Percentiles rank a stretch among this genome's conserved stretches.
Conservation (phyloP, 1,140 invertebrate genomes). For the Neoseiulus cucumeris region DNA sequence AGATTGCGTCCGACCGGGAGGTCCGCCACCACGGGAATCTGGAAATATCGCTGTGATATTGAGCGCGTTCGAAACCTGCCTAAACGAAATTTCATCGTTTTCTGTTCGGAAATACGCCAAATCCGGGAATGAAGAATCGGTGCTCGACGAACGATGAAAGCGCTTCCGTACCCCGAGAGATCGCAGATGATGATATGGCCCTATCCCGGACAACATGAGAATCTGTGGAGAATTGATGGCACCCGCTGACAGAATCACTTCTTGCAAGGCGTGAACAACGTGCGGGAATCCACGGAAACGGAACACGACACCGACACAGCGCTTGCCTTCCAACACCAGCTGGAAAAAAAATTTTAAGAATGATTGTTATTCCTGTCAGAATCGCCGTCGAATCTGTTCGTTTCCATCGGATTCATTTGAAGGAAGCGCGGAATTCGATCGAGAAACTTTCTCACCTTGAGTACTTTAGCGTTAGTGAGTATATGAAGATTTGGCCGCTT, state of each 20-base stretch:
- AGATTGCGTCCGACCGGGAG: constrained; percentile 26
- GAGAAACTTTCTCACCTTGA: constrained; percentile 12
- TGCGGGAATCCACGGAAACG: constrained; percentile 16
- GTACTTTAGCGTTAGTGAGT: constrained; percentile 18
- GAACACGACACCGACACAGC: constrained; percentile 12
- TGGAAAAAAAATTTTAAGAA: background rate
- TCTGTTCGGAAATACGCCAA: too few species aligned
- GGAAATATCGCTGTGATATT: background rate
- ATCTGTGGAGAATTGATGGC: constrained; percentile 26
- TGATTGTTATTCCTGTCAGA: background rate
- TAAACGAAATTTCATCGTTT: too few species aligned
- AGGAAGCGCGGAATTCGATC: background rate
- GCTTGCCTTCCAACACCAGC: constrained; percentile 12
- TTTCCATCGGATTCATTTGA: background rate
- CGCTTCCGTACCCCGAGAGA: constrained; percentile 13
- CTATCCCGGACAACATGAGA: constrained; percentile 31
- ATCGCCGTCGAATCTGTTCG: too few species aligned
- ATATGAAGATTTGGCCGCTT: background rate
- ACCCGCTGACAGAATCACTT: constrained; percentile 23
- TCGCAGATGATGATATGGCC: constrained; percentile 26
- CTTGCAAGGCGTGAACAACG: constrained; percentile 18
- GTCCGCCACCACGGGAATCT: constrained; percentile 26
- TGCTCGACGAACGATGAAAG: too few species aligned
- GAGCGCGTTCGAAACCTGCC: too few species aligned
- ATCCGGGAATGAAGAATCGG: too few species aligned